These are phyloP conservation scores for Ceratina japonica DNA, from an alignment of 1,140 invertebrate genomes.

Conservation along the genomic window DNA sequence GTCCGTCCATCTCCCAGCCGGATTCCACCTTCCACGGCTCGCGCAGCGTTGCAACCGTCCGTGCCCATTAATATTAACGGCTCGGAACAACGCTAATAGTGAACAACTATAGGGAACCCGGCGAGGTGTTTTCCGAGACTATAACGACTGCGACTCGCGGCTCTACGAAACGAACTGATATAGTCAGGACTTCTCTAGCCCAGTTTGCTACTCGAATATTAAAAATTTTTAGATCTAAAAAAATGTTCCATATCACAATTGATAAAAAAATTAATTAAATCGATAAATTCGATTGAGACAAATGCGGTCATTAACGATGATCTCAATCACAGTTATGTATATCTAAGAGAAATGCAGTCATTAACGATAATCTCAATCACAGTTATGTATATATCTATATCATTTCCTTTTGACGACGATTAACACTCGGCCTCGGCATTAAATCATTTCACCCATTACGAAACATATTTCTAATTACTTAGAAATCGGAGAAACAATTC, in stretches of 20 bases:
- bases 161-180: neutral
- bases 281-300: no score
- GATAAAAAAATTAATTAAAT: no score
- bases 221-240: no score
- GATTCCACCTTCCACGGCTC: constrained; percentile 30
- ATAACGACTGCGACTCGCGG: constrained; percentile 19
- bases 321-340: no score
- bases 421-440: neutral
- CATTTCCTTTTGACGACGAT: neutral
- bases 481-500: constrained; percentile 1
- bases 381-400: neutral
- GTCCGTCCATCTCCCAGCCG: constrained; percentile 29
- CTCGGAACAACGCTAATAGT: constrained; percentile 71
- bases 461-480: constrained; percentile 3
- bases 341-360: no score
- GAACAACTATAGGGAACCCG: constrained; percentile 56
- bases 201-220: no score
- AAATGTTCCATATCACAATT: no score
- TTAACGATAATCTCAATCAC: no score
- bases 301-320: no score
- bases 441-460: neutral
- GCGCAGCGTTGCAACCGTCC: constrained; percentile 54
- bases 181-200: no score
- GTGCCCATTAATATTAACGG: constrained; percentile 75
- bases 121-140: constrained; percentile 58